A percentile compares a stretch with the other conserved stretches of the same genome.
These are phyloP conservation scores for Spatulosminthurus flaviceps DNA, from an alignment of 2,888 invertebrate genomes.

Conservation along the genomic window DNA sequence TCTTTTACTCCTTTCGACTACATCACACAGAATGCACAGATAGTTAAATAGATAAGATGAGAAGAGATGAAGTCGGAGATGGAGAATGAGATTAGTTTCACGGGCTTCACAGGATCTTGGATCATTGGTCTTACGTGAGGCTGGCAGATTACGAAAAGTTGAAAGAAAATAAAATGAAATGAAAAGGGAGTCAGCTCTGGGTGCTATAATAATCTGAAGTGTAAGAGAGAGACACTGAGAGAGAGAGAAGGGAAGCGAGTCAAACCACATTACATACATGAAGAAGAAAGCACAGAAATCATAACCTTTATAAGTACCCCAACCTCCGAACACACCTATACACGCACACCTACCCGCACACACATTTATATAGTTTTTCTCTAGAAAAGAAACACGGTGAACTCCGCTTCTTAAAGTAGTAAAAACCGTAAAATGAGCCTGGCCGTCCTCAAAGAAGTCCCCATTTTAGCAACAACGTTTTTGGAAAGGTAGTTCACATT, in stretches of 20 bases:
- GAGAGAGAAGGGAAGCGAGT: background rate
- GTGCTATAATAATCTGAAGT: slow-evolving; percentile 44
- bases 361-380: no score
- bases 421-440: background rate
- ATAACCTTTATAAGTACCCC: background rate
- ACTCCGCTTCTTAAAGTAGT: background rate
- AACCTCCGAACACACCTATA: background rate
- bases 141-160: background rate
- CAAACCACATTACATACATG: background rate
- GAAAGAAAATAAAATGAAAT: slow-evolving; percentile 43
- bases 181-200: slow-evolving; percentile 33
- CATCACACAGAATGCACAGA: slow-evolving; percentile 16
- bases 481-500: background rate
- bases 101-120: slow-evolving; percentile 13
- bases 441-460: slow-evolving; percentile 15
- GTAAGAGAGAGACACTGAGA: slow-evolving; percentile 30
- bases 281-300: slow-evolving; percentile 3
- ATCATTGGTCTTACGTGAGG: slow-evolving; percentile 15
- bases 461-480: background rate
- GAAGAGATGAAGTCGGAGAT: slow-evolving; percentile 27
- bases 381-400: background rate
- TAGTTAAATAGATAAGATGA: slow-evolving; percentile 40
- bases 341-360: no score
- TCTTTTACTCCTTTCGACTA: background rate
- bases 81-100: slow-evolving; percentile 40